These are phyloP conservation scores for Pseudochromis fuscus DNA, from an alignment of 2,797 vertebrate species.

Conservation along the genomic window DNA sequence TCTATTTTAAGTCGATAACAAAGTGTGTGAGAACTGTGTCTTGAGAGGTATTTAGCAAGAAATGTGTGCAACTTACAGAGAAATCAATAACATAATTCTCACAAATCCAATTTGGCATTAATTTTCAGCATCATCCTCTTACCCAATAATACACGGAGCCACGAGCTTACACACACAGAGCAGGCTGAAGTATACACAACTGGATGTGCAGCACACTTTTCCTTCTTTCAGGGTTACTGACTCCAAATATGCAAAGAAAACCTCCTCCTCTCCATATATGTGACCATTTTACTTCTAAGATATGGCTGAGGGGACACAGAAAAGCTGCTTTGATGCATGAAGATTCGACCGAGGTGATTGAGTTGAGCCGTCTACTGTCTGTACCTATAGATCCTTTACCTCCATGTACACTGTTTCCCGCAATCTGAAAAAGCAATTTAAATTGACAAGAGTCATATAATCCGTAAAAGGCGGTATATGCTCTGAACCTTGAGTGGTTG, in stretches of 20 bases:
- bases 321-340: conserved; percentile 9
- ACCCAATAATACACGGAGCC: background rate
- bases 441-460: conserved; percentile 44
- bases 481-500: conserved; percentile 55
- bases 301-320: conserved; percentile 3
- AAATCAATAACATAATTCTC: conserved; percentile 28
- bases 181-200: background rate
- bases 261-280: background rate
- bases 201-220: background rate
- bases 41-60: conserved; percentile 14
- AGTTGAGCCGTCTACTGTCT: conserved; percentile 9
- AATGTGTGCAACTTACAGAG: conserved; percentile 18
- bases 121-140: conserved; percentile 22
- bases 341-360: background rate
- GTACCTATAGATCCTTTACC: conserved; percentile 25
- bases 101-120: conserved; percentile 34
- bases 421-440: conserved; percentile 43
- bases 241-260: conserved; percentile 21
- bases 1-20: conserved; percentile 20
- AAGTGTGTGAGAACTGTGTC: background rate
- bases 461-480: background rate
- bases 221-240: conserved; percentile 17
- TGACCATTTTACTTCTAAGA: background rate
- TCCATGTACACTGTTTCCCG: conserved; percentile 12
- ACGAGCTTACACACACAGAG: background rate